These are phyloP conservation scores for Nemopilema nomurai DNA, from an alignment of 30 jellyfish, hydroid and myxozoan species.

Conservation along the genomic window DNA sequence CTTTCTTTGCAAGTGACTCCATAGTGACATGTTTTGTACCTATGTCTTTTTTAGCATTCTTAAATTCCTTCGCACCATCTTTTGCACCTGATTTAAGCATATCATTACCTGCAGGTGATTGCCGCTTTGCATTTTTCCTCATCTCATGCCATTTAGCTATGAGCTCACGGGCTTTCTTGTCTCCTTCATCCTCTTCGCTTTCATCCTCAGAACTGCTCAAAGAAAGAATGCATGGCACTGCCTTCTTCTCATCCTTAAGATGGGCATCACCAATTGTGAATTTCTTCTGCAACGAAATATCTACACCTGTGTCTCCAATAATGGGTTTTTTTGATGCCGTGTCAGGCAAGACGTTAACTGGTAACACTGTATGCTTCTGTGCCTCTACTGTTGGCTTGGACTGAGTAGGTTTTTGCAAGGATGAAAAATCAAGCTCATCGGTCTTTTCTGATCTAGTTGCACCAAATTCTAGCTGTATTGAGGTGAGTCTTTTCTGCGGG, in stretches of 20 bases:
- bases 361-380: not conserved
- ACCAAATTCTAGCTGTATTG: not conserved
- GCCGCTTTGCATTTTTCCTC: not conserved
- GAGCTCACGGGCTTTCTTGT: slow-evolving; percentile 20
- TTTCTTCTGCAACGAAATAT: not conserved
- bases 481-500: not conserved
- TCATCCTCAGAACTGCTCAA: not conserved
- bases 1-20: not conserved
- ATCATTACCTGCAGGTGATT: not conserved
- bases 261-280: not conserved
- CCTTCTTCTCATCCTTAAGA: not conserved
- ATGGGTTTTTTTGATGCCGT: not conserved
- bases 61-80: not conserved
- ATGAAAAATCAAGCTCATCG: not conserved
- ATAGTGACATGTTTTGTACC: not conserved
- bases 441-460: not conserved
- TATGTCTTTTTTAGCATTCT: not conserved
- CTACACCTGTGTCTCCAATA: not conserved
- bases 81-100: not conserved
- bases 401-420: not conserved
- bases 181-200: slow-evolving; percentile 2
- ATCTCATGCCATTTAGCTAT: slow-evolving; percentile 47
- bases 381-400: not conserved
- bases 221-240: not conserved
- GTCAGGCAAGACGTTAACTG: not conserved